phyloP scores from a whole-genome alignment of 2,113 vertebrate species.

The Tenrec ecaudatus region DNA sequence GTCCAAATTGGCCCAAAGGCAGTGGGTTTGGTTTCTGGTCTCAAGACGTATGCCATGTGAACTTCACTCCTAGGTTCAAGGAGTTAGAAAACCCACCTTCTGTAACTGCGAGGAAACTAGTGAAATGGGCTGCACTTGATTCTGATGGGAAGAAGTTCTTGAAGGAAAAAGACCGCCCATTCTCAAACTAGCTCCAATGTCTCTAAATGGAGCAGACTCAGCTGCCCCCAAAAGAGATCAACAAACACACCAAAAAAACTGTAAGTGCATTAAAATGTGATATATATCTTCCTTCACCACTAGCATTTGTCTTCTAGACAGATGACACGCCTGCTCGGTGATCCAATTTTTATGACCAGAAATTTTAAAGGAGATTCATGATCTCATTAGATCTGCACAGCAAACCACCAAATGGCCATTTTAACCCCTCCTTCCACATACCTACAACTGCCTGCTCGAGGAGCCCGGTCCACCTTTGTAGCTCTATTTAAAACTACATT shows the following conservation, averaged over 20 bases:
- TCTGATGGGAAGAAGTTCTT: constrained; percentile 42
- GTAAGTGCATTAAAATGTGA: not conserved
- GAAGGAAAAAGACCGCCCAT: not conserved
- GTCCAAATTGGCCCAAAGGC: too few relatives aligned
- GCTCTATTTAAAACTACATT: not conserved
- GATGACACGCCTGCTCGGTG: not conserved
- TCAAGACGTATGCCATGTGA: not conserved
- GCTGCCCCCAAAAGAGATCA: not conserved
- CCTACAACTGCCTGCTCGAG: not conserved
- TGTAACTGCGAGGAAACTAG: not conserved
- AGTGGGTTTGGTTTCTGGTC: too few relatives aligned
- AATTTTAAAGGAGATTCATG: constrained; percentile 26
- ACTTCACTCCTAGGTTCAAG: constrained; percentile 22
- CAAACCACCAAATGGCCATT: constrained; percentile 16
- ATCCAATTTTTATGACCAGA: not conserved
- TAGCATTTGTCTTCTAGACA: constrained; percentile 1
- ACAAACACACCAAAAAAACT: not conserved
- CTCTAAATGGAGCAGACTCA: constrained; percentile 27
- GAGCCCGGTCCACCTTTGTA: not conserved
- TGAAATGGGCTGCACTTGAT: not conserved
- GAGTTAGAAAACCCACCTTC: constrained; percentile 26
- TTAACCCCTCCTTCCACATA: not conserved
- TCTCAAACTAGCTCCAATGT: constrained; percentile 14
- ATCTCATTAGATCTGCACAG: not conserved
- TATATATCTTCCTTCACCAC: not conserved